Percentiles rank a stretch among this genome's conserved stretches.
These are phyloP conservation scores for Lissonota sp. DNA, from an alignment of 2,888 invertebrate species.

Conservation along the genomic window DNA sequence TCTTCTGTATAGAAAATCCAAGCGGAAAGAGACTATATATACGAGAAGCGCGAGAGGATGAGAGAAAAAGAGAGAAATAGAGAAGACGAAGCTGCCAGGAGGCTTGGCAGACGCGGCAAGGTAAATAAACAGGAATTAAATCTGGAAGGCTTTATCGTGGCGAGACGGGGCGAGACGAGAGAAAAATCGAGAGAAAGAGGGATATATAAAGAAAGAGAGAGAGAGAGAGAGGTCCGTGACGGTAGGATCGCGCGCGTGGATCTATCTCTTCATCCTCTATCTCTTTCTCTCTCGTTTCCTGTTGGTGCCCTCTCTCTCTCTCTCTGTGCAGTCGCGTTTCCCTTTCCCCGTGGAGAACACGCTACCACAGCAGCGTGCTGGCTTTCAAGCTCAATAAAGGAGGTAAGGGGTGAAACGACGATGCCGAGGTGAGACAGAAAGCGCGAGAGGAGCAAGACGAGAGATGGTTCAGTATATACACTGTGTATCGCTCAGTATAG, in stretches of 20 bases:
- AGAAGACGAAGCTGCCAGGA: constrained; percentile 67
- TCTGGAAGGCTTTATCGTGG: constrained; percentile 79
- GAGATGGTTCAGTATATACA: constrained; percentile 17
- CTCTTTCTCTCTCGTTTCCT: constrained; percentile 48
- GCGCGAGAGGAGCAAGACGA: constrained; percentile 29
- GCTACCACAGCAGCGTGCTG: constrained; percentile 55
- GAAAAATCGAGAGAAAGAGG: background rate
- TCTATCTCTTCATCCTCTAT: constrained; percentile 48
- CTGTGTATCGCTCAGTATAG: constrained; percentile 31
- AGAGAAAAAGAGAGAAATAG: constrained; percentile 60
- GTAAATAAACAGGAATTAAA: constrained; percentile 83
- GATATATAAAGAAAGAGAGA: background rate
- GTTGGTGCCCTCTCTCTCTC: constrained; percentile 40
- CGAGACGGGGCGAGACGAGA: constrained; percentile 56
- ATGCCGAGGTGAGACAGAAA: constrained; percentile 23
- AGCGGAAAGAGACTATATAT: constrained; percentile 29
- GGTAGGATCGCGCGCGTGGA: constrained; percentile 56
- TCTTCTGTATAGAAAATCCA: constrained; percentile 49
- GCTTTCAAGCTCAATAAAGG: constrained; percentile 64
- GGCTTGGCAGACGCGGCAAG: constrained; percentile 73
- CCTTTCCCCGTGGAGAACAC: constrained; percentile 56
- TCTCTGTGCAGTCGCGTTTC: constrained; percentile 26
- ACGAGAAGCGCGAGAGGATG: constrained; percentile 68
- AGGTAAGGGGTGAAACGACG: constrained; percentile 38
- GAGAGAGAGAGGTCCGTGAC: background rate